A percentile compares a stretch with the other conserved stretches of the same genome.
Evolutionary conservation across 2,888 invertebrate genomes (phyloP).

Genomic region (Drosophila fungiperda): DNA sequence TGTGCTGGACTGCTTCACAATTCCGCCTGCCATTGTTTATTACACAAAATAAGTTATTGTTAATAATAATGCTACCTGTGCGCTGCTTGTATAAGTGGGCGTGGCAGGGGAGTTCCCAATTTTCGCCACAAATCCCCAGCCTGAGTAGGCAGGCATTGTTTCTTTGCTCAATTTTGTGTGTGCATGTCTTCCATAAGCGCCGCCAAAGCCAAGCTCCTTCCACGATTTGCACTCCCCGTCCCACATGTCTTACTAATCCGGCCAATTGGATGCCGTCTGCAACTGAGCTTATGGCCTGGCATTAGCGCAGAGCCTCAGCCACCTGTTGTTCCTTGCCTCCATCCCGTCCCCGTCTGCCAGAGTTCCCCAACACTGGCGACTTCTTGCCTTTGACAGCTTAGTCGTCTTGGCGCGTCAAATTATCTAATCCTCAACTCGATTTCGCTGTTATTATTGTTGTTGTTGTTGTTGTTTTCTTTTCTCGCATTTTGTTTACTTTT

Average conservation of each 20-base stretch:
- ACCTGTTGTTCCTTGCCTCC: conserved; percentile 52
- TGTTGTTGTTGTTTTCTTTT: neutral
- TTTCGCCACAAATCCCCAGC: conserved; percentile 26
- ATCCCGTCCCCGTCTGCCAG: neutral
- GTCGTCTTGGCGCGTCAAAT: conserved; percentile 51
- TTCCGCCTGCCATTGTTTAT: conserved; percentile 60
- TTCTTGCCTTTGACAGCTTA: conserved; percentile 13
- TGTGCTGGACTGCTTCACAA: conserved; percentile 3
- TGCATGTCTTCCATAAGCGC: conserved; percentile 49
- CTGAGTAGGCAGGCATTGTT: conserved; percentile 29
- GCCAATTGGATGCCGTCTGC: conserved; percentile 62
- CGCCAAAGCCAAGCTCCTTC: conserved; percentile 5
- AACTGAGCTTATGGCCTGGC: conserved; percentile 50
- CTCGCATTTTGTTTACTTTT: neutral
- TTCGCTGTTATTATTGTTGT: conserved; percentile 14
- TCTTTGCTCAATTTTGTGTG: conserved; percentile 47
- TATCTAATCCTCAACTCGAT: conserved; percentile 43
- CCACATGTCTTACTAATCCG: conserved; percentile 40
- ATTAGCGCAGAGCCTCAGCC: conserved; percentile 52
- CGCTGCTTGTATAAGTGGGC: neutral
- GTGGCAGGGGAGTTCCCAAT: conserved; percentile 15
- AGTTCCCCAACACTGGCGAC: neutral
- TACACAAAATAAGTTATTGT: conserved; percentile 68
- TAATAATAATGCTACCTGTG: conserved; percentile 63
- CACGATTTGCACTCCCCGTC: neutral